Evolutionary conservation across 2,888 invertebrate species (phyloP), one percentile per base, ranked within the genome.

Genomic region (Cryptosula pallasiana): DNA sequence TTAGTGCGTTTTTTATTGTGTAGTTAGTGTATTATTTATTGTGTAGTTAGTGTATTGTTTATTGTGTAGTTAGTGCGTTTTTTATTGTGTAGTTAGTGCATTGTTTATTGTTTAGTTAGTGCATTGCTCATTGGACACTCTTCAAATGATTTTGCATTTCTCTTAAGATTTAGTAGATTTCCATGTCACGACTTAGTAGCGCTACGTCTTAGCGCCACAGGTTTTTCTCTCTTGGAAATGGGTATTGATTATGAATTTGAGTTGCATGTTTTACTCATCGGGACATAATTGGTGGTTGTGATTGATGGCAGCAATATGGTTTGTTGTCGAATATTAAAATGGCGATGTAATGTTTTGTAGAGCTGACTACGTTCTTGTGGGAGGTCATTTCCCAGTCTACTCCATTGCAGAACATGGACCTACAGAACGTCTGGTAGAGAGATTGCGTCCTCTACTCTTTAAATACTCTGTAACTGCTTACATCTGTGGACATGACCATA

Each of bases 401-500:
- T 86, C 86, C 16, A 80, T 85, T 34, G 85, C 84, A 27, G 83
- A 84, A 25, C 87, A 87, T 77, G 87, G 87, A 1, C 86, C 86
- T 1, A 87, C 87, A 5, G 63, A 81, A 2, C 86, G 86, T 75
- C 80, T 87, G 35, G 78, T 84, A 0, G 76, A 84, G 0, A 74
- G 80, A 34, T 79, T 87, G 20, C 78, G 82, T 72, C 86, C 86
- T 3, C 76, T 87, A 73, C 76, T 87, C 35, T 78, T 83, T 73
- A 83, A 85, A 74, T 86, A 86, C 77, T 78, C 80, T 55, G 86
- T 83, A 1, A 84, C 81, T 63, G 86, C 85, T 1, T 87, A 87
- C 77, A 76, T 87, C 63, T 80, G 82, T 76, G 87, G 87, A 9
- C 87, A 87, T 76, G 87, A 87, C 74, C 87, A 87, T 76, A 86